phyloP scores from a whole-genome alignment of 2,888 invertebrate genomes.

The Orthosia gracilis region DNA sequence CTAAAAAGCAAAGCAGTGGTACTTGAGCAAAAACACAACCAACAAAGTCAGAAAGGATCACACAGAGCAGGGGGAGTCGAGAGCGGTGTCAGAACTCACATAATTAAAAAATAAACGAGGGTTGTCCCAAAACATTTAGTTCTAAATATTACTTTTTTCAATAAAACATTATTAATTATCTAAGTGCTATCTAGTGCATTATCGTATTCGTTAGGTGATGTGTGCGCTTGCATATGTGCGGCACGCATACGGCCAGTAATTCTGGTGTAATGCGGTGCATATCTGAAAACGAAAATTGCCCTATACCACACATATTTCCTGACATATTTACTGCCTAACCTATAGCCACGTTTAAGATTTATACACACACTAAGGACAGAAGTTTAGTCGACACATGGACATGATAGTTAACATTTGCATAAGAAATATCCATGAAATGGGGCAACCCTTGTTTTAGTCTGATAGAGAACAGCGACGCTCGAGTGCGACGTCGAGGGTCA shows the following conservation, averaged over 20 bases:
- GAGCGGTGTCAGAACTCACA: conserved; percentile 88
- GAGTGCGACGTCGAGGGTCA: conserved; percentile 73
- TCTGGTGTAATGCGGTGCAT: conserved; percentile 91
- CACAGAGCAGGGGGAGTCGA: conserved; percentile 85
- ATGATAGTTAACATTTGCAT: conserved; percentile 88
- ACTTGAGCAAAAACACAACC: conserved; percentile 72
- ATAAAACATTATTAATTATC: conserved; percentile 86
- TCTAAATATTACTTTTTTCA: conserved; percentile 85
- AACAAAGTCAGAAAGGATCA: conserved; percentile 72
- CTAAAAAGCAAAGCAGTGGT: conserved; percentile 70
- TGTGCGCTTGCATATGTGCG: conserved; percentile 91
- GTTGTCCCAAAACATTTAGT: conserved; percentile 91
- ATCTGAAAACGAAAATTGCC: conserved; percentile 91
- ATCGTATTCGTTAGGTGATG: conserved; percentile 90
- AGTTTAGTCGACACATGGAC: conserved; percentile 89
- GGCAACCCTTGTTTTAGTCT: conserved; percentile 91
- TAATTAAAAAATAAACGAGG: conserved; percentile 88
- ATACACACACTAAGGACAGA: conserved; percentile 88
- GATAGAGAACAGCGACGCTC: conserved; percentile 79
- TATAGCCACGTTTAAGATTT: conserved; percentile 81
- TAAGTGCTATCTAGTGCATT: conserved; percentile 91
- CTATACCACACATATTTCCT: conserved; percentile 91
- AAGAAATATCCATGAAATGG: conserved; percentile 91
- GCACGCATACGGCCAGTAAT: conserved; percentile 91
- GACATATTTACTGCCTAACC: conserved; percentile 79